phyloP scores from a whole-genome alignment of 2,888 invertebrate genomes.

The Erannis defoliaria region DNA sequence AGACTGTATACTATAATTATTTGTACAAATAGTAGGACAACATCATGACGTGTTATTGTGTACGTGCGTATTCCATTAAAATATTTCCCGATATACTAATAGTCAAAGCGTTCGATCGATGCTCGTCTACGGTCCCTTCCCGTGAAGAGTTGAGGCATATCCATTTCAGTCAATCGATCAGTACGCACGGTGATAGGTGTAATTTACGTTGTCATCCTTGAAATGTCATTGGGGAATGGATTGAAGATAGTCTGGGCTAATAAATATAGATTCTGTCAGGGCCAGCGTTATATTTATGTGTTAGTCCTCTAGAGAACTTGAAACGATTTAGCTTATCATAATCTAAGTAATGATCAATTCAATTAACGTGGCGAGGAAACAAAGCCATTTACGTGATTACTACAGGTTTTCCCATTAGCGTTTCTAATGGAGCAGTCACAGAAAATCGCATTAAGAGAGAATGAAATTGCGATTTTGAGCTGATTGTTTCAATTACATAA shows the following conservation, averaged over 20 bases:
- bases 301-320: not conserved
- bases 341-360: no score
- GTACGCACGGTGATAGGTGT: slow-evolving; percentile 19
- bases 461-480: no score
- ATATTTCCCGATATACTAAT: slow-evolving; percentile 1
- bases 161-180: slow-evolving; percentile 27
- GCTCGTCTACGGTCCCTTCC: slow-evolving; percentile 3
- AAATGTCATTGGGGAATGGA: slow-evolving; percentile 18
- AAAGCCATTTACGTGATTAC: no score
- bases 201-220: slow-evolving; percentile 27
- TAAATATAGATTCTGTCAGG: not conserved
- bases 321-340: no score
- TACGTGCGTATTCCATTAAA: slow-evolving; percentile 1
- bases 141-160: slow-evolving; percentile 12
- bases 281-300: not conserved
- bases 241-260: slow-evolving; percentile 8
- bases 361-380: no score
- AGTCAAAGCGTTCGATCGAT: slow-evolving; percentile 15
- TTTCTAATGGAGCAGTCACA: no score
- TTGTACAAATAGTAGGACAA: no score
- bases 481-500: no score
- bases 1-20: no score
- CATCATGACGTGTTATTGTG: no score
- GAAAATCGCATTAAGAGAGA: no score
- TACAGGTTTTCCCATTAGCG: no score